Conservation (phyloP, 2,888 invertebrate genomes). For the Calliopum simillimum region DNA sequence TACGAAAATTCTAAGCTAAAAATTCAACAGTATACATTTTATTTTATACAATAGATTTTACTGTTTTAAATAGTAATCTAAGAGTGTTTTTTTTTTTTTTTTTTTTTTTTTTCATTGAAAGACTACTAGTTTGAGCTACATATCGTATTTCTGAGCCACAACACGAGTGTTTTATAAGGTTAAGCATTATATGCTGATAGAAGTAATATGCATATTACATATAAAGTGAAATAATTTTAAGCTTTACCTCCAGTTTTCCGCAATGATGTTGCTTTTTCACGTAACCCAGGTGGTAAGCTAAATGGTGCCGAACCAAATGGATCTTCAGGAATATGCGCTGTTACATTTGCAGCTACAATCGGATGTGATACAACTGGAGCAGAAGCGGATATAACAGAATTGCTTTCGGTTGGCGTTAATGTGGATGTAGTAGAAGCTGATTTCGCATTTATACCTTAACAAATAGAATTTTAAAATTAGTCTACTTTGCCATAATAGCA, state of each 20-base stretch:
- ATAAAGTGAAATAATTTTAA: slow-evolving; percentile 58
- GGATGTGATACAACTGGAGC: slow-evolving; percentile 23
- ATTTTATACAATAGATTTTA: slow-evolving; percentile 2
- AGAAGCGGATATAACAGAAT: slow-evolving; percentile 38
- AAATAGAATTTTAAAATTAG: background rate
- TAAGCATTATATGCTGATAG: slow-evolving; percentile 3
- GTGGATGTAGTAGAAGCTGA: slow-evolving; percentile 66
- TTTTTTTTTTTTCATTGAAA: too few relatives aligned
- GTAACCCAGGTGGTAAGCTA: slow-evolving; percentile 73
- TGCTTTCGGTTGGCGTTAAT: slow-evolving; percentile 61
- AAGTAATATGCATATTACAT: slow-evolving; percentile 17
- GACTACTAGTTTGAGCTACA: slow-evolving; percentile 16
- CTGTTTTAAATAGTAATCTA: background rate
- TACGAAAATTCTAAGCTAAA: too few relatives aligned
- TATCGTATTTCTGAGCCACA: background rate
- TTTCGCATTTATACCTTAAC: slow-evolving; percentile 63
- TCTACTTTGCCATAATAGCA: too few relatives aligned
- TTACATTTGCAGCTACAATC: slow-evolving; percentile 29
- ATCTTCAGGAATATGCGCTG: slow-evolving; percentile 72
- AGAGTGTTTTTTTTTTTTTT: background rate
- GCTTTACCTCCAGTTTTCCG: slow-evolving; percentile 69
- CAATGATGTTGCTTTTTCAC: slow-evolving; percentile 66
- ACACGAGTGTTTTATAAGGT: slow-evolving; percentile 3
- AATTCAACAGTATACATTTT: background rate
- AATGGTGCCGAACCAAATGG: slow-evolving; percentile 88